Evolutionary conservation across 1,140 invertebrate genomes (phyloP).

Genomic region (Dinothrombium tinctorium): DNA sequence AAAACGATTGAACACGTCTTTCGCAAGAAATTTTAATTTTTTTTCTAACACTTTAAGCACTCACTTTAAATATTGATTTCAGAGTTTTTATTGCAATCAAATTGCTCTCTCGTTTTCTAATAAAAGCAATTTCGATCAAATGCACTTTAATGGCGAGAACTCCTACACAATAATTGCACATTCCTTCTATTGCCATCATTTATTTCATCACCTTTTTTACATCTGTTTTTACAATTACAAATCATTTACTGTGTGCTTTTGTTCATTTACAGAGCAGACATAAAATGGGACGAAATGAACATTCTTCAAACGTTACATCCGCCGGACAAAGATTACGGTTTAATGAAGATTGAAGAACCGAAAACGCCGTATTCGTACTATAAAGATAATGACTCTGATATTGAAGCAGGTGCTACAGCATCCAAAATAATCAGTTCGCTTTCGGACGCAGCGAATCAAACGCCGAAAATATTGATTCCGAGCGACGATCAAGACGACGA

Average conservation of each 20-base stretch:
- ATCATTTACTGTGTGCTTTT: neutral
- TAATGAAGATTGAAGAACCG: conserved; percentile 98
- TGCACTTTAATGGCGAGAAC: conserved; percentile 17
- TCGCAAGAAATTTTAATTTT: too few relatives aligned
- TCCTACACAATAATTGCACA: neutral
- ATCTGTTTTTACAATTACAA: neutral
- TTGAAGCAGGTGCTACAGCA: conserved; percentile 17
- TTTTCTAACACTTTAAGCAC: too few relatives aligned
- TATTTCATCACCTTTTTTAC: neutral
- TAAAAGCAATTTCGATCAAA: conserved; percentile 3
- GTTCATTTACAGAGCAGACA: conserved; percentile 22
- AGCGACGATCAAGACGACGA: conserved; percentile 34
- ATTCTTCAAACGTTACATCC: conserved; percentile 95
- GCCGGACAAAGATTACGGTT: conserved; percentile 92
- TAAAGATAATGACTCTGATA: conserved; percentile 34
- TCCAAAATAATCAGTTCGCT: neutral
- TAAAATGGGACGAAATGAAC: conserved; percentile 98
- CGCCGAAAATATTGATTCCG: conserved; percentile 30
- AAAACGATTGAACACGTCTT: too few relatives aligned
- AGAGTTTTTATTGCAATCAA: too few relatives aligned
- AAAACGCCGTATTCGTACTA: conserved; percentile 79
- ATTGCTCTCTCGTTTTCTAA: neutral
- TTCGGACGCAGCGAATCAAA: neutral
- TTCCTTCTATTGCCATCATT: neutral
- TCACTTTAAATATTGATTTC: too few relatives aligned